Evolutionary conservation across 2,113 vertebrate species (phyloP).

Genomic region (Thunnus thynnus): DNA sequence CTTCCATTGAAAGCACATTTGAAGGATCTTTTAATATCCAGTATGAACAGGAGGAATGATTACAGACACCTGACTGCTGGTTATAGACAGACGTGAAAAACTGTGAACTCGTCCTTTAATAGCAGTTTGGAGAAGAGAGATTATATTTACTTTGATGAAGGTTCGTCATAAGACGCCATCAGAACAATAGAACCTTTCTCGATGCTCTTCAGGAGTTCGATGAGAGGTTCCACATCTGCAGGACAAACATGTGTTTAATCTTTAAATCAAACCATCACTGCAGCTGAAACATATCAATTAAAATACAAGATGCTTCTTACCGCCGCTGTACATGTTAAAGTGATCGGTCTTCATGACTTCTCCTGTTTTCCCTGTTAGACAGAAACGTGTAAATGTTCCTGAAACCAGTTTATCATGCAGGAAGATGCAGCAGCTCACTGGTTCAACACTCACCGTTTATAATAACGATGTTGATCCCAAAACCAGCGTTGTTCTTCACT

Average conservation of each 20-base stretch:
- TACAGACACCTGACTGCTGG: too few species aligned
- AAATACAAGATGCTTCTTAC: constrained; percentile 75
- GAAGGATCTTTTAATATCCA: too few species aligned
- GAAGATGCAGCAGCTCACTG: background rate
- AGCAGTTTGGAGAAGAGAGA: background rate
- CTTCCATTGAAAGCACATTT: too few species aligned
- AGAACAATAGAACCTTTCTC: constrained; percentile 87
- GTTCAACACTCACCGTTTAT: constrained; percentile 85
- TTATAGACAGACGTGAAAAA: too few species aligned
- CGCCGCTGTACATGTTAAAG: constrained; percentile 91
- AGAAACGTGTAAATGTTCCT: too few species aligned
- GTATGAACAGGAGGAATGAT: too few species aligned
- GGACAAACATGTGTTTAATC: background rate
- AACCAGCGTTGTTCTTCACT: constrained; percentile 87
- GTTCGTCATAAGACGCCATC: constrained; percentile 92
- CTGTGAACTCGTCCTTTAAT: too few species aligned
- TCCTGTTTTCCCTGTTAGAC: constrained; percentile 87
- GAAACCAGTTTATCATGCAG: background rate
- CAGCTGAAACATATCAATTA: background rate
- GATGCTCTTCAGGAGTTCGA: constrained; percentile 87
- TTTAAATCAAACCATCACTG: background rate
- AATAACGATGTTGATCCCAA: constrained; percentile 90
- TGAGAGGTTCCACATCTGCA: constrained; percentile 89
- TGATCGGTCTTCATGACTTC: constrained; percentile 80
- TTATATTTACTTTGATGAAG: constrained; percentile 88